phyloP scores from a whole-genome alignment of 2,888 invertebrate species.

The Adelognathus sp. region DNA sequence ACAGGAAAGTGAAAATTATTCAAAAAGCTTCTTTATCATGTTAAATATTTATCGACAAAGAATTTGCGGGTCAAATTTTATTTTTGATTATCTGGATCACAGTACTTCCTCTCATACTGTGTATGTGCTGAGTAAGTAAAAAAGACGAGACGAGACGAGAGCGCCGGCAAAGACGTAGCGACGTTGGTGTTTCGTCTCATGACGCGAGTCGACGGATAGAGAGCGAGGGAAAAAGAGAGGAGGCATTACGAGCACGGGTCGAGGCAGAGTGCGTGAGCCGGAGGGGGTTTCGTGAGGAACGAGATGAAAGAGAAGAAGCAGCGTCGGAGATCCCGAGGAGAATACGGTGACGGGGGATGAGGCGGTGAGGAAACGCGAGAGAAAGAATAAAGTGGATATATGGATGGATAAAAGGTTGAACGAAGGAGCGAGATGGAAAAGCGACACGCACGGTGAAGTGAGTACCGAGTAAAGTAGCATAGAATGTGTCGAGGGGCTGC shows the following conservation, averaged over 20 bases:
- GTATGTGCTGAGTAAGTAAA: too few relatives aligned
- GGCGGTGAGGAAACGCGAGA: constrained; percentile 5
- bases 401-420: constrained; percentile 16
- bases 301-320: constrained; percentile 21
- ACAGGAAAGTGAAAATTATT: too few relatives aligned
- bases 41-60: too few relatives aligned
- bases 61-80: too few relatives aligned
- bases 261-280: neutral
- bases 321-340: neutral
- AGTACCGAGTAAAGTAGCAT: constrained; percentile 13
- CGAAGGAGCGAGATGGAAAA: constrained; percentile 7
- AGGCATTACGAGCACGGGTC: neutral
- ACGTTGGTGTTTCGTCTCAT: constrained; percentile 22
- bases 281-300: constrained; percentile 7
- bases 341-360: neutral
- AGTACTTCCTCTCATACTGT: too few relatives aligned
- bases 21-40: too few relatives aligned
- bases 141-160: too few relatives aligned
- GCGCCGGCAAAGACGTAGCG: constrained; percentile 33
- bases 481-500: constrained; percentile 18
- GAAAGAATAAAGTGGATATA: neutral
- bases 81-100: too few relatives aligned
- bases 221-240: neutral
- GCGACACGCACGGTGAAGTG: too few relatives aligned
- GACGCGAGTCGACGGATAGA: neutral